Base-by-base conservation (phyloP, 92 coral and sea anemone species). In the Ricordea florida region DNA sequence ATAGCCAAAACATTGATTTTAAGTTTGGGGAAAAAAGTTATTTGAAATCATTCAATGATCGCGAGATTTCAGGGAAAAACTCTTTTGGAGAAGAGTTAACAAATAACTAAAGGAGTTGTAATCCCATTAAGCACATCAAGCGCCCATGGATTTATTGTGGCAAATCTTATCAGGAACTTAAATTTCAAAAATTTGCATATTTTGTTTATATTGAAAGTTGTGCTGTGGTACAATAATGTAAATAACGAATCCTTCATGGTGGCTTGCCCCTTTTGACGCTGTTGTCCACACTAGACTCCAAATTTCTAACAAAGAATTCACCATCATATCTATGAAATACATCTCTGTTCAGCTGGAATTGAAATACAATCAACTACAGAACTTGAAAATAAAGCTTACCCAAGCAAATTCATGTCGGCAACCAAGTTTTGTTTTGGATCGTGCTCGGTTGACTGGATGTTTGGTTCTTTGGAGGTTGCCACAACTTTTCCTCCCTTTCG, bases 171-270 rank as follows among this genome's bases (percentile, higher is more conserved):
- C n/a, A n/a, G n/a, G n/a, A n/a, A n/a, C n/a, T n/a, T n/a, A n/a
- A n/a, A n/a, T n/a, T n/a, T n/a, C n/a, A n/a, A n/a, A n/a, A n/a
- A n/a, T n/a, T n/a, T n/a, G n/a, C n/a, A n/a, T n/a, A n/a, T n/a
- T n/a, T n/a, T n/a, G n/a, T n/a, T n/a, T n/a, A n/a, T n/a, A n/a
- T 43, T 43, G 18, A 43, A 43, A 43, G 13, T 43, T 42, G 18
- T 30, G 55, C 71, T 53, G 35, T 38, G 37, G 52, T 28, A 63
- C 52, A 63, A 63, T 63, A 63, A 63, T 63, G 56, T 8, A 63
- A 9, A 13, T 21, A 40, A 5, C 40, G 35, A 25, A 22, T 46
- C 14, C 71, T 63, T 23, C 10, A 11, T 24, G 71, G 38, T 63
- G 46, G 46, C 46, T 32, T 60, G 23, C 67, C 67, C 28, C 30